A percentile compares a stretch with the other conserved stretches of the same genome.
Evolutionary conservation across 2,888 invertebrate genomes (phyloP).

Genomic region (Hirtodrosophila histrioides): DNA sequence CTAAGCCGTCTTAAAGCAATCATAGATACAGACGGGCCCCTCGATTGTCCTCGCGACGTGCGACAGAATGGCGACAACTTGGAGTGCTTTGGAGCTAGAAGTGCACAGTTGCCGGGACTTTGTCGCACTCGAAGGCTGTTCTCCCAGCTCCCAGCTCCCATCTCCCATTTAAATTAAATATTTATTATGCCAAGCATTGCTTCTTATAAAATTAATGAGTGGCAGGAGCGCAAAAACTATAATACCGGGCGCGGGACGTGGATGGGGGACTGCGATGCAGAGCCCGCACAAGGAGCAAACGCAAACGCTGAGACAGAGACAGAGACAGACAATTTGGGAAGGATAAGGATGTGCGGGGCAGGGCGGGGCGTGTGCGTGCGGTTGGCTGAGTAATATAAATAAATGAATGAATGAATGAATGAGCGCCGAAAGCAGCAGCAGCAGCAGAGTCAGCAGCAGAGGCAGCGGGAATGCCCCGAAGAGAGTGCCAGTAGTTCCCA

Average conservation of each 20-base stretch:
- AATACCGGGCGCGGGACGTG: slow-evolving; percentile 58
- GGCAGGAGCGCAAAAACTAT: slow-evolving; percentile 78
- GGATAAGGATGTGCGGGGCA: slow-evolving; percentile 19
- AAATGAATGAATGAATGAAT: slow-evolving; percentile 75
- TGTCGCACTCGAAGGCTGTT: slow-evolving; percentile 34
- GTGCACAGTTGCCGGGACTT: slow-evolving; percentile 19
- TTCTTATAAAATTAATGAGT: slow-evolving; percentile 83
- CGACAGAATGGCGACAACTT: slow-evolving; percentile 52
- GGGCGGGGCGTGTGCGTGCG: slow-evolving; percentile 61
- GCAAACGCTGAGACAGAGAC: not conserved
- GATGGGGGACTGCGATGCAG: slow-evolving; percentile 31
- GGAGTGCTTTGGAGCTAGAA: slow-evolving; percentile 23
- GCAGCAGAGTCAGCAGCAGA: not conserved
- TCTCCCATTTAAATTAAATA: slow-evolving; percentile 81
- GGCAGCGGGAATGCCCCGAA: not conserved
- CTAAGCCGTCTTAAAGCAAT: no score
- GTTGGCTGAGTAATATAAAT: slow-evolving; percentile 71
- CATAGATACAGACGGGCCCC: not conserved
- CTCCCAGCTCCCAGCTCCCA: no score
- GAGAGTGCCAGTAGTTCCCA: slow-evolving; percentile 32
- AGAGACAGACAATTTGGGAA: slow-evolving; percentile 25
- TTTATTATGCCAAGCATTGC: slow-evolving; percentile 80
- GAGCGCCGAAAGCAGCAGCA: slow-evolving; percentile 30
- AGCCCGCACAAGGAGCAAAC: slow-evolving; percentile 7
- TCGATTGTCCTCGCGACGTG: slow-evolving; percentile 25